Evolutionary conservation across 2,888 invertebrate genomes (phyloP).

Genomic region (Eueremaeus valkanovi): DNA sequence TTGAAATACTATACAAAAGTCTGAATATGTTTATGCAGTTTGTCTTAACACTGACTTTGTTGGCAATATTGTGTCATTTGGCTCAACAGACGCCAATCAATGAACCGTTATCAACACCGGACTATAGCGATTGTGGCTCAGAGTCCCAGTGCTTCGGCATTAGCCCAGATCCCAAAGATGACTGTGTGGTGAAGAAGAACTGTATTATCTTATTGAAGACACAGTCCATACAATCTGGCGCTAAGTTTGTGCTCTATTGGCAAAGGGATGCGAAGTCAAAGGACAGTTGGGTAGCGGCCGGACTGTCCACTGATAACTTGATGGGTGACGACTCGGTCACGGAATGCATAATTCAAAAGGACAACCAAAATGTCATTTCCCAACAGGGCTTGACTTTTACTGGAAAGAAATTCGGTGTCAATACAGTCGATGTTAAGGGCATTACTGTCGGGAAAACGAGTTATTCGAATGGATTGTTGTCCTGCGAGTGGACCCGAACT

Average conservation of each 20-base stretch:
- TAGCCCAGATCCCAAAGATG: neutral
- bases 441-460: neutral
- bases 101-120: neutral
- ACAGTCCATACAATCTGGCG: neutral
- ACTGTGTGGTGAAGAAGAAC: neutral
- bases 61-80: neutral
- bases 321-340: conserved; percentile 13
- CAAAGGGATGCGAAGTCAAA: neutral
- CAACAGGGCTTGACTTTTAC: neutral
- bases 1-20: neutral
- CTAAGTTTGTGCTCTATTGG: neutral
- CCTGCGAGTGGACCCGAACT: neutral
- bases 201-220: neutral
- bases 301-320: neutral
- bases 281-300: neutral
- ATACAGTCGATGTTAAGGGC: neutral
- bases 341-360: neutral
- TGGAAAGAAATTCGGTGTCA: neutral
- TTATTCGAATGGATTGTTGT: neutral
- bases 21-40: too few relatives aligned
- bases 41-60: neutral
- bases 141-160: neutral
- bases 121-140: neutral
- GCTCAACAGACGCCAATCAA: neutral
- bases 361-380: neutral